Evolutionary conservation across 2,888 invertebrate genomes (phyloP).

Genomic region (Argynnis bischoffii): DNA sequence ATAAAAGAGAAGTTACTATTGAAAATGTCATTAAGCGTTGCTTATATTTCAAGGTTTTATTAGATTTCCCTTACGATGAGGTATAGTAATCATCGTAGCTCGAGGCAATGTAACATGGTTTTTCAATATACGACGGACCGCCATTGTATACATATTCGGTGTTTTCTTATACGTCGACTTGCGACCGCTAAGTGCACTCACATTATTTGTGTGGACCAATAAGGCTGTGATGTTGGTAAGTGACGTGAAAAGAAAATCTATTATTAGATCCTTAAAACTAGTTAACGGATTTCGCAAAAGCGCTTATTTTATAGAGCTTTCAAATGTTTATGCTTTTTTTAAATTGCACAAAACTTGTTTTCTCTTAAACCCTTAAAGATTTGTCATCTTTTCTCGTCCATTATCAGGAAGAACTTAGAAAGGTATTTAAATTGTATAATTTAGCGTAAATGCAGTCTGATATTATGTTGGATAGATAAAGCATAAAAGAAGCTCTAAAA

Average conservation of each 20-base stretch:
- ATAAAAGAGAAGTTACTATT: slow-evolving; percentile 14
- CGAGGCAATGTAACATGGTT: slow-evolving; percentile 46
- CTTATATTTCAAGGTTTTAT: slow-evolving; percentile 32
- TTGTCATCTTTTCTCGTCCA: too few relatives aligned
- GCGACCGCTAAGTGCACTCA: slow-evolving; percentile 42
- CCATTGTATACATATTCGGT: slow-evolving; percentile 35
- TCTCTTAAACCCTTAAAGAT: not conserved
- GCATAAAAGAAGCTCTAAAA: too few relatives aligned
- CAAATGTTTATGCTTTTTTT: slow-evolving; percentile 6
- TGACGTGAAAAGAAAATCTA: slow-evolving; percentile 20
- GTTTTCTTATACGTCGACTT: slow-evolving; percentile 28
- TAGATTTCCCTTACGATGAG: slow-evolving; percentile 37
- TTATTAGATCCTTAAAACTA: slow-evolving; percentile 16
- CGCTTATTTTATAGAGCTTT: not conserved
- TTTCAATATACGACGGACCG: slow-evolving; percentile 47
- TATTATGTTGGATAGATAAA: too few relatives aligned
- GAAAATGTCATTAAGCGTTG: slow-evolving; percentile 33
- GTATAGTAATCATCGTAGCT: slow-evolving; percentile 28
- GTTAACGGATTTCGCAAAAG: slow-evolving; percentile 1
- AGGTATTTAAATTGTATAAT: too few relatives aligned
- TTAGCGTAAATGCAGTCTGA: too few relatives aligned
- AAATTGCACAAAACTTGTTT: slow-evolving; percentile 1
- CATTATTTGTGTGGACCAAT: slow-evolving; percentile 39
- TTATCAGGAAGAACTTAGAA: too few relatives aligned
- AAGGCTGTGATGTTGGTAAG: slow-evolving; percentile 21